Evolutionary conservation across 2,797 vertebrate genomes (phyloP).

Genomic region (Limosa lapponica): DNA sequence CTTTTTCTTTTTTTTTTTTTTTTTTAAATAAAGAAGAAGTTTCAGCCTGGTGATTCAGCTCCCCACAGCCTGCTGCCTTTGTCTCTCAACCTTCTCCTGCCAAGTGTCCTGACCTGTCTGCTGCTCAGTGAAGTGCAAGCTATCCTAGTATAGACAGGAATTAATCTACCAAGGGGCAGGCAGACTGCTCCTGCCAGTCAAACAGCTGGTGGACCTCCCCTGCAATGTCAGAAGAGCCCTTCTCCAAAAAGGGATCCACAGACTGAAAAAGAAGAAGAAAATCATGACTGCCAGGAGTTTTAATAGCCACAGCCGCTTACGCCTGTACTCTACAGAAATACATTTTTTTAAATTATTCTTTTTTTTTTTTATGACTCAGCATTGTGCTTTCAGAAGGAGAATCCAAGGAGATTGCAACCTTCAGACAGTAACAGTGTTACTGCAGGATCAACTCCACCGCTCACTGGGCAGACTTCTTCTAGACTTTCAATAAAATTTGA

Average conservation of each 20-base stretch:
- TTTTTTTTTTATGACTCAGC: background rate
- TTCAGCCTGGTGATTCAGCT: conserved; percentile 17
- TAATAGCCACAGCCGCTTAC: background rate
- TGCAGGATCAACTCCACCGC: background rate
- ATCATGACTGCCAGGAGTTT: background rate
- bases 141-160: conserved; percentile 87
- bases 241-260: conserved; percentile 40
- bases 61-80: conserved; percentile 74
- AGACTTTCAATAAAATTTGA: background rate
- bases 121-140: conserved; percentile 82
- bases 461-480: background rate
- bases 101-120: conserved; percentile 78
- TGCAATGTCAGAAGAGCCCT: conserved; percentile 59
- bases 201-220: conserved; percentile 86
- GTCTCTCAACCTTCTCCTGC: conserved; percentile 78
- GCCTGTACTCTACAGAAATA: background rate
- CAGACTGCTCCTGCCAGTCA: conserved; percentile 86
- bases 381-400: background rate
- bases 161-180: conserved; percentile 91
- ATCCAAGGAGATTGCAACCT: background rate
- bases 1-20: background rate
- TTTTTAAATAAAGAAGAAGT: background rate
- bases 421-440: background rate
- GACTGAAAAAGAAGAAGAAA: background rate
- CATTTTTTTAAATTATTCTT: background rate